phyloP scores from a whole-genome alignment of 2,113 vertebrate species.

The Dryoscopus gambensis region DNA sequence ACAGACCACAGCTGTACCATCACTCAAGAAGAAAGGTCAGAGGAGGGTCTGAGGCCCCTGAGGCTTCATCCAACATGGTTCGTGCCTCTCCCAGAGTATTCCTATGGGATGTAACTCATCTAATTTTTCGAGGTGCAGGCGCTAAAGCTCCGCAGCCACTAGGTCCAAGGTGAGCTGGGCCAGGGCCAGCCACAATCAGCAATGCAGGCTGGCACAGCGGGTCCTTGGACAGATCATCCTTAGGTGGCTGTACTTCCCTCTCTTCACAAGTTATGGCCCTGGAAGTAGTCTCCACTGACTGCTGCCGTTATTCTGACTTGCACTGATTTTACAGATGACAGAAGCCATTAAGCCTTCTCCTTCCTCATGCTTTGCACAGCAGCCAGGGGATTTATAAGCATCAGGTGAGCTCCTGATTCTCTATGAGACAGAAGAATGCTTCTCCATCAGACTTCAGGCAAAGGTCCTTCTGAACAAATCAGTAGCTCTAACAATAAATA shows the following conservation, averaged over 20 bases:
- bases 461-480: neutral
- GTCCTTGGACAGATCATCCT: neutral
- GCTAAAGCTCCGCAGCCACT: neutral
- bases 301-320: neutral
- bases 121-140: accelerated
- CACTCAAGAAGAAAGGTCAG: neutral
- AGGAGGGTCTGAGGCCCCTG: neutral
- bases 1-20: neutral
- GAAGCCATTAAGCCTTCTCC: neutral
- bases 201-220: neutral
- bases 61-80: neutral
- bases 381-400: neutral
- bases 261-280: neutral
- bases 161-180: neutral
- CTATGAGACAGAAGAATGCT: neutral
- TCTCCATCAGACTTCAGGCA: neutral
- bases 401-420: neutral
- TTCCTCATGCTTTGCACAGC: neutral
- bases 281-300: neutral
- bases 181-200: neutral
- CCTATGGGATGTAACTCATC: neutral
- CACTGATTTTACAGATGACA: neutral
- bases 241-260: neutral
- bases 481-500: neutral
- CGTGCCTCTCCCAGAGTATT: neutral